phyloP scores from a whole-genome alignment of 1,140 invertebrate species.

The Cydia splendana region DNA sequence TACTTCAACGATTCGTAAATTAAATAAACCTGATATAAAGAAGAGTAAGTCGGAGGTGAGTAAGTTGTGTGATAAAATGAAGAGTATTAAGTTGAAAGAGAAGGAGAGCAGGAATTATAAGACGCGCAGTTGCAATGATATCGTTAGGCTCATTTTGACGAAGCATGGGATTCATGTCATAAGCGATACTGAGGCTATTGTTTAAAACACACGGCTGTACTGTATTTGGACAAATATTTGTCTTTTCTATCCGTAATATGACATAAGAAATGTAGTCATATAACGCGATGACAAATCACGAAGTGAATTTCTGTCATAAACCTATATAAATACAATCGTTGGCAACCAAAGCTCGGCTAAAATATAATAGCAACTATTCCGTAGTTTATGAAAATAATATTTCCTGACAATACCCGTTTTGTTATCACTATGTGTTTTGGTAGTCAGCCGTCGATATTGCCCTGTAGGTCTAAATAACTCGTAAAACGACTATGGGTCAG shows the following conservation, averaged over 20 bases:
- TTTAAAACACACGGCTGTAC: constrained; percentile 66
- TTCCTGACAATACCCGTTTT: too few relatives aligned
- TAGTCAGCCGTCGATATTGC: background rate
- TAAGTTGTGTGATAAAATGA: constrained; percentile 70
- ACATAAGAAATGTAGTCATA: background rate
- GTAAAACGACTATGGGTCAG: background rate
- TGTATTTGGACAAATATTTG: background rate
- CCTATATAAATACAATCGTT: background rate
- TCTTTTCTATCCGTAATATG: background rate
- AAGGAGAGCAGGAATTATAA: constrained; percentile 65
- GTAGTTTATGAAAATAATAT: background rate
- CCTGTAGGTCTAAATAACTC: background rate
- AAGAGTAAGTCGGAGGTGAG: constrained; percentile 71
- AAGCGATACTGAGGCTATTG: constrained; percentile 86
- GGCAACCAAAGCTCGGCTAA: background rate
- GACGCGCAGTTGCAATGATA: constrained; percentile 82
- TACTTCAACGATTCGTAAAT: constrained; percentile 66
- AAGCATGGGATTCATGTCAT: constrained; percentile 88
- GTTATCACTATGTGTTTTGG: background rate
- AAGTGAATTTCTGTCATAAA: background rate
- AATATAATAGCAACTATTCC: background rate
- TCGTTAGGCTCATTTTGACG: constrained; percentile 85
- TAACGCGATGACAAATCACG: background rate
- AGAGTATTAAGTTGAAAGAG: constrained; percentile 67
- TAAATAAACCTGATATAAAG: constrained; percentile 64